A percentile compares a stretch with the other conserved stretches of the same genome.
Conservation (phyloP, 2,888 invertebrate genomes). For the Iselma pallidipennis region DNA sequence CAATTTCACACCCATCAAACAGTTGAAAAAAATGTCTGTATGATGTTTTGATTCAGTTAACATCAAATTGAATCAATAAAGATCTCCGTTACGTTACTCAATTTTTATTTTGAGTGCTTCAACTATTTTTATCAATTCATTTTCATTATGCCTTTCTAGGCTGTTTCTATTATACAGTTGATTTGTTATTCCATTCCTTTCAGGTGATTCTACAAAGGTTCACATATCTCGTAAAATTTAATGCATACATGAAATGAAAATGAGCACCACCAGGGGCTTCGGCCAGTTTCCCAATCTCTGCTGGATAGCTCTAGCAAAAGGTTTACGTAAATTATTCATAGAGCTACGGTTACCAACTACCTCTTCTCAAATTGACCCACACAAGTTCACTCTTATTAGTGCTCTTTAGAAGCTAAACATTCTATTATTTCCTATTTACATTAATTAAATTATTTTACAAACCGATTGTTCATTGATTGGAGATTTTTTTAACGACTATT, state of each 20-base stretch:
- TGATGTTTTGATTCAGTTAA: neutral
- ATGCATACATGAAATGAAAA: slow-evolving; percentile 32
- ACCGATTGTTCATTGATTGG: slow-evolving; percentile 19
- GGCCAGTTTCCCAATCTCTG: slow-evolving; percentile 14
- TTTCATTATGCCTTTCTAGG: neutral
- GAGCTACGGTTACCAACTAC: slow-evolving; percentile 18
- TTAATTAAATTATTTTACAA: neutral
- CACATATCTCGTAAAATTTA: slow-evolving; percentile 26
- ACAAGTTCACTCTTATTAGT: slow-evolving; percentile 11
- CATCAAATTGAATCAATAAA: neutral
- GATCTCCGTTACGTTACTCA: too few species aligned
- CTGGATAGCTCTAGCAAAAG: slow-evolving; percentile 16
- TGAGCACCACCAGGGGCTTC: slow-evolving; percentile 20
- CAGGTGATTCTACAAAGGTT: slow-evolving; percentile 20
- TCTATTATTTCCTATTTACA: neutral
- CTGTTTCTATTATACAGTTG: neutral
- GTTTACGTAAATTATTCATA: slow-evolving; percentile 23
- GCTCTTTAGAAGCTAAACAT: neutral
- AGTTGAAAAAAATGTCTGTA: neutral
- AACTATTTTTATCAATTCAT: neutral
- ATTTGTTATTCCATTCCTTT: too few species aligned
- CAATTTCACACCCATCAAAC: neutral
- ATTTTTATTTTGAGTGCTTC: too few species aligned
- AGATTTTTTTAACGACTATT: too few species aligned
- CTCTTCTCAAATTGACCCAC: slow-evolving; percentile 12